Conservation (phyloP, 2,888 invertebrate genomes). For the Kryphioiulus occultus region DNA sequence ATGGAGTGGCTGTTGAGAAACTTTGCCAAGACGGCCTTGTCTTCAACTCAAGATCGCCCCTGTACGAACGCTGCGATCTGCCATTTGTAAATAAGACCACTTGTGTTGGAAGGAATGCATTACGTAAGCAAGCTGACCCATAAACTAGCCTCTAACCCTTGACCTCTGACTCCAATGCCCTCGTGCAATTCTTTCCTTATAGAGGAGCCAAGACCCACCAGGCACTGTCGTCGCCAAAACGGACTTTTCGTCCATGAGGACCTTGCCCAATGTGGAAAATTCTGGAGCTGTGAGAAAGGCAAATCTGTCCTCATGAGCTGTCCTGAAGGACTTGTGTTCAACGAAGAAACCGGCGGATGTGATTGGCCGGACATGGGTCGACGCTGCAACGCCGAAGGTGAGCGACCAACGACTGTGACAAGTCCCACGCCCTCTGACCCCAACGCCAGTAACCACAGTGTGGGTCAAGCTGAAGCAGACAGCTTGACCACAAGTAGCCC, state of each 20-base stretch:
- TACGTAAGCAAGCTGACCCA: constrained; percentile 54
- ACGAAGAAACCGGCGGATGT: constrained; percentile 87
- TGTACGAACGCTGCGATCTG: constrained; percentile 55
- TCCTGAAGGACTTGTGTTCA: constrained; percentile 88
- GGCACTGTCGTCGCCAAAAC: constrained; percentile 69
- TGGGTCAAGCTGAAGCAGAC: background rate
- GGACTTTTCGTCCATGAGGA: constrained; percentile 76
- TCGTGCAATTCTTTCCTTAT: constrained; percentile 56
- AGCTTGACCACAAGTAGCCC: background rate
- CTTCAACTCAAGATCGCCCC: constrained; percentile 65
- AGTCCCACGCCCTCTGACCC: constrained; percentile 22
- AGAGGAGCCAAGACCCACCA: constrained; percentile 79
- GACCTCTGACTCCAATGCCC: background rate
- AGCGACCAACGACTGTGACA: constrained; percentile 52
- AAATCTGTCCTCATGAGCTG: constrained; percentile 79
- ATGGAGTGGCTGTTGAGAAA: constrained; percentile 54
- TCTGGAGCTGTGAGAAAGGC: constrained; percentile 83
- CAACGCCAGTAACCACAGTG: background rate
- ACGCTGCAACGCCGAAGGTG: constrained; percentile 83
- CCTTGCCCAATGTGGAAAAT: constrained; percentile 77
- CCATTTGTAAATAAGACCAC: constrained; percentile 53
- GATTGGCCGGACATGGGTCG: constrained; percentile 86
- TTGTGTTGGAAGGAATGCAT: constrained; percentile 54
- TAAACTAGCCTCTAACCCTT: background rate
- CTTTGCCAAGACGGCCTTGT: constrained; percentile 57